A percentile compares a stretch with the other conserved stretches of the same genome.
Conservation (phyloP, 1,140 invertebrate genomes). For the Drosophila rufa region DNA sequence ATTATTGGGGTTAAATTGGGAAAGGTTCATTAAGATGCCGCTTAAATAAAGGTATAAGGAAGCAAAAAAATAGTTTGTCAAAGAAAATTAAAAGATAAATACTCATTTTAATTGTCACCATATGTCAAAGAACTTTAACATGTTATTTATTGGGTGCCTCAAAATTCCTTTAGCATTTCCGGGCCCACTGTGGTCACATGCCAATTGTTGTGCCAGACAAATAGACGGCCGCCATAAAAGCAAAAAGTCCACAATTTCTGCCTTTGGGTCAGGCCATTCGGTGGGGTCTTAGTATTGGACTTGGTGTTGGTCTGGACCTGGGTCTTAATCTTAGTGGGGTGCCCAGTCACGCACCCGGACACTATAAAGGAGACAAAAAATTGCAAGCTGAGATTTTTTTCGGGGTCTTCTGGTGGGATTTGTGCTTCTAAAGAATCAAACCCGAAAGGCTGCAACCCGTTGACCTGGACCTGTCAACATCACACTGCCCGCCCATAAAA, state of each 20-base stretch:
- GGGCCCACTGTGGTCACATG: slow-evolving; percentile 35
- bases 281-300: slow-evolving; percentile 26
- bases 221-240: slow-evolving; percentile 46
- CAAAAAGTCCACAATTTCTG: slow-evolving; percentile 52
- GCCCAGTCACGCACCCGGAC: slow-evolving; percentile 51
- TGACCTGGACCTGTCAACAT: slow-evolving; percentile 62
- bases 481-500: slow-evolving; percentile 34
- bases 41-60: no score
- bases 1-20: neutral
- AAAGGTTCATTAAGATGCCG: neutral
- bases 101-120: neutral
- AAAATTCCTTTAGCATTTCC: slow-evolving; percentile 33
- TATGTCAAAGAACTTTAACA: neutral
- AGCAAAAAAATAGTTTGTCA: no score
- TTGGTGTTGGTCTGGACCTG: slow-evolving; percentile 1
- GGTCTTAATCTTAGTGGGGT: slow-evolving; percentile 38
- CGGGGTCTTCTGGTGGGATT: slow-evolving; percentile 10
- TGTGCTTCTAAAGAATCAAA: slow-evolving; percentile 21
- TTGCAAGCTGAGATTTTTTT: slow-evolving; percentile 33
- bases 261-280: slow-evolving; percentile 32
- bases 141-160: neutral
- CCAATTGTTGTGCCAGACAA: slow-evolving; percentile 62
- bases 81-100: no score
- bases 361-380: slow-evolving; percentile 4
- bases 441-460: slow-evolving; percentile 29